Evolutionary conservation across 2,113 vertebrate genomes (phyloP).

Genomic region (Silurus asotus): DNA sequence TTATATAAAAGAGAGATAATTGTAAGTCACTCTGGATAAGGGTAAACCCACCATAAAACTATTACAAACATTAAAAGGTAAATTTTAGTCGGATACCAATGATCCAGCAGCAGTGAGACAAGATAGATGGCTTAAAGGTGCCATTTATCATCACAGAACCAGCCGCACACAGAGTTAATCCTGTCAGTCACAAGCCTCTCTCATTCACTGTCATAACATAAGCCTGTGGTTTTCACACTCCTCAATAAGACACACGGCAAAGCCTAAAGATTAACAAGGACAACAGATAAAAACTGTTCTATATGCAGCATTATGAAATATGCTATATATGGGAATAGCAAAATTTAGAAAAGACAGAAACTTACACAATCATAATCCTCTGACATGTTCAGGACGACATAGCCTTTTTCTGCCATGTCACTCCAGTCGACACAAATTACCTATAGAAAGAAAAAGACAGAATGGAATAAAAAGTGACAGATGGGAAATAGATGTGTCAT

Average conservation of each 20-base stretch:
- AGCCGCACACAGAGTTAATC: neutral
- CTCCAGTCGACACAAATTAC: constrained; percentile 94
- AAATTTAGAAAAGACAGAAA: constrained; percentile 44
- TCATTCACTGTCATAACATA: neutral
- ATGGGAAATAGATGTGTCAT: neutral
- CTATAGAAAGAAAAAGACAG: constrained; percentile 60
- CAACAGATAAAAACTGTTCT: neutral
- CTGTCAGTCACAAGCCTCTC: neutral
- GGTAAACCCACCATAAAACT: too few species aligned
- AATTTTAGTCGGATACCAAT: neutral
- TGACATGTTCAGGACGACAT: constrained; percentile 89
- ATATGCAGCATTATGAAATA: neutral
- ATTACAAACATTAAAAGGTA: neutral
- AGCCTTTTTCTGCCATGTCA: constrained; percentile 83
- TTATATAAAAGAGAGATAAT: too few species aligned
- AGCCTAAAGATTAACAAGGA: neutral
- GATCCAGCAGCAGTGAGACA: neutral
- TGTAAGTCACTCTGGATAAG: too few species aligned
- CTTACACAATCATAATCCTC: constrained; percentile 94
- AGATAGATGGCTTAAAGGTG: neutral
- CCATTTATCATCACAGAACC: neutral
- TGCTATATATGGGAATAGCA: neutral
- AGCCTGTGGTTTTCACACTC: neutral
- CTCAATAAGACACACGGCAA: neutral
- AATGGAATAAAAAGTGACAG: neutral